Evolutionary conservation across 1,140 invertebrate species (phyloP), one percentile per base, ranked within the genome.

Genomic region (Drosophila pallidifrons): DNA sequence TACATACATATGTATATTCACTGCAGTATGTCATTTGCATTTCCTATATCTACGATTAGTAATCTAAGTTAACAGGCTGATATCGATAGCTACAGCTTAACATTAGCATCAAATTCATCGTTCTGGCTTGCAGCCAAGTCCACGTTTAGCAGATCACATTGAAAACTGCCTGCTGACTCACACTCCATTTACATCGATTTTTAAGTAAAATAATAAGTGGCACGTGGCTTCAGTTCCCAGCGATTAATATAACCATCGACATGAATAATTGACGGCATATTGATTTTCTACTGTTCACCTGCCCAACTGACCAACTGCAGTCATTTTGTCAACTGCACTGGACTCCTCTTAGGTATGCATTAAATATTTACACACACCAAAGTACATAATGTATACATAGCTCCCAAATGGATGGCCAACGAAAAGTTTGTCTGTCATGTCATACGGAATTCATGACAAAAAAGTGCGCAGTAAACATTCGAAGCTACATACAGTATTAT

Each of bases 381-480:
- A 25, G 58, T 69, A 74, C 20, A 25, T 35, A 58, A 43, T 41
- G 8, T 32, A 25, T 43, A 25, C 38, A 41, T 58, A 25, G 30
- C 8, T 35, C 15, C 47, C 16, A 55, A 70, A 51, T 70, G 51
- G 28, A 58, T 75, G 73, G 66, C 65, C 57, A 71, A 66, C 65
- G 28, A 60, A 75, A 57, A 68, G 61, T 67, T 73, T 55, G 41
- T 38, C 15, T 70, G 64, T 47, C 76, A 82, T 82, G 79, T 78
- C 77, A 60, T 51, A 70, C 58, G 54, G 49, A 49, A 64, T 43
- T 63, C 49, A 51, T 41, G 79, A 65, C 61, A 75, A 65, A 80
- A 68, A 80, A 68, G 66, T 82, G 82, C 83, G 83, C 82, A 87
- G 82, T 87, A 88, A 86, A 80, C 80, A 25, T 69, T 77, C 52